Base-by-base conservation (phyloP, 2,888 invertebrate genomes). In the Stenodera caucasica region DNA sequence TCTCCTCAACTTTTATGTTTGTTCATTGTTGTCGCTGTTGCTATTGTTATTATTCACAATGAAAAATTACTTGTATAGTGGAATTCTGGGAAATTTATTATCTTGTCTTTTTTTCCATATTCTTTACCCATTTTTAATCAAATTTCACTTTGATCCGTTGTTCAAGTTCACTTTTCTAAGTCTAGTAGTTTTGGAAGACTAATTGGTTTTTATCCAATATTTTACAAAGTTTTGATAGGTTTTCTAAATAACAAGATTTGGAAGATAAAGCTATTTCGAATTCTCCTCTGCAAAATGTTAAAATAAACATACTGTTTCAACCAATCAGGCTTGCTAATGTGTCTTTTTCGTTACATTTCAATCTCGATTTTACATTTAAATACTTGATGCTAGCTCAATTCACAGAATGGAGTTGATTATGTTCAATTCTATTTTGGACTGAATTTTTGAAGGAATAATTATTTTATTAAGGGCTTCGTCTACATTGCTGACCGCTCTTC, bases 391-490 rank as follows among this genome's bases (percentile, higher is more conserved):
- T 7, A 21, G 12, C 21, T 12, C 21, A 18, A 45, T 45, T 15
- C 2, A 15, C 2, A 37, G 12, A 32, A 11, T 11, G 9, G 1
- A 12, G 12, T 11, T 0, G 32, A 32, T 1, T 2, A 12, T 12
- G 11, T 12, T 1, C 8, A 12, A 3, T 32, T 32, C 32, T 15
- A 37, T 8, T 37, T 50, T 18, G 21, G 37, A 50, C 15, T 49
- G 30, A 54, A 55, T 57, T 53, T 37, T 30, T 54, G 54, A 51
- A 57, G 61, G 33, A 18, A 55, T 57, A 63, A 60, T 63, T 63
- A 57, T 60, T 60, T 63, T 63, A 60, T 63, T 63, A 60, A 63
- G n/a, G n/a, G n/a, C n/a, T n/a, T 4, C 45, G 8, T 37, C 2
- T 8, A 8, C 15, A 7, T 37, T 8, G 7, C 37, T 15, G 8